Percentiles rank a stretch among this genome's conserved stretches.
Conservation (phyloP, 2,113 vertebrate species). For the Dascyllus trimaculatus region DNA sequence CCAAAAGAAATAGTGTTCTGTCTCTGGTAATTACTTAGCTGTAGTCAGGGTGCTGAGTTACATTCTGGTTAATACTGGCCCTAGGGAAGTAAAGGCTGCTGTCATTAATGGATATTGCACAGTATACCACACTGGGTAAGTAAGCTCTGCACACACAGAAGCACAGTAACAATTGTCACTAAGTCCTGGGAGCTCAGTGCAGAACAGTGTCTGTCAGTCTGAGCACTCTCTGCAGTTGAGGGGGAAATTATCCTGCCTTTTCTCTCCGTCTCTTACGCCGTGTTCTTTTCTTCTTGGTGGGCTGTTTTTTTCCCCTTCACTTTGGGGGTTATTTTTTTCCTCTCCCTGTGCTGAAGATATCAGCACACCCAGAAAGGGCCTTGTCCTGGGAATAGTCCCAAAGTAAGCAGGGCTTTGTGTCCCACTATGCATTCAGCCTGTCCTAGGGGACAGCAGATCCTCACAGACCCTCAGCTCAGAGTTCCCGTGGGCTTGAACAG, state of each 20-base stretch:
- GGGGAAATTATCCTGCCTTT: conserved; percentile 36
- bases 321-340: conserved; percentile 53
- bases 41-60: neutral
- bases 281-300: conserved; percentile 46
- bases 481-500: conserved; percentile 7
- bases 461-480: conserved; percentile 57
- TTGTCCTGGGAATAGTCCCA: conserved; percentile 82
- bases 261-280: neutral
- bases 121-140: neutral
- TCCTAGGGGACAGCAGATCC: conserved; percentile 65
- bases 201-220: conserved; percentile 41
- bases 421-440: conserved; percentile 60
- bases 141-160: conserved; percentile 23
- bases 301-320: conserved; percentile 4
- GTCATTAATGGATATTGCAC: conserved; percentile 16
- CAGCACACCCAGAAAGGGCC: conserved; percentile 65
- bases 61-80: conserved; percentile 26
- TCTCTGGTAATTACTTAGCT: conserved; percentile 10
- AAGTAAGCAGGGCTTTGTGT: conserved; percentile 78
- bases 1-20: neutral
- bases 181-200: conserved; percentile 45
- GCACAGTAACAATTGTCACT: conserved; percentile 44
- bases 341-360: conserved; percentile 49
- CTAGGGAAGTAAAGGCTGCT: conserved; percentile 3
- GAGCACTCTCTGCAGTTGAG: conserved; percentile 44